phyloP scores from a whole-genome alignment of 2,888 invertebrate genomes.

The Arctia plantaginis region DNA sequence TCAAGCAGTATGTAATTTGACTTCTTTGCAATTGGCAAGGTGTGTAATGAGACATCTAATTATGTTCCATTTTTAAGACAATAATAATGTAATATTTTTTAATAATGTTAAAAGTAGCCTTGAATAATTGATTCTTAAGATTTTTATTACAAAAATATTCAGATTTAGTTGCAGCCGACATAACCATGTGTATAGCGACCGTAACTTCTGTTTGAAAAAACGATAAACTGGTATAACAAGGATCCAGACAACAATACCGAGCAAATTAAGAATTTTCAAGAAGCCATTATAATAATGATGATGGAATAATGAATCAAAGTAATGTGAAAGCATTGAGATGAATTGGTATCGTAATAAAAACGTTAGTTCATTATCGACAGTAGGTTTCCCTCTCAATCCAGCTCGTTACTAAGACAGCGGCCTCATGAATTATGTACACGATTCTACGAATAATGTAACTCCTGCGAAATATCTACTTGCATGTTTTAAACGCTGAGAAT shows the following conservation, averaged over 20 bases:
- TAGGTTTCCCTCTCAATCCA: conserved; percentile 74
- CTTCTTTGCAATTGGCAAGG: too few species aligned
- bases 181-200: background rate
- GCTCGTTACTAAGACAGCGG: conserved; percentile 80
- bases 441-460: conserved; percentile 78
- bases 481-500: conserved; percentile 77
- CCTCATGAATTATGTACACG: conserved; percentile 83
- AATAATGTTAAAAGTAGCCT: background rate
- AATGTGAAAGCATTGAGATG: conserved; percentile 66
- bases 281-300: conserved; percentile 12
- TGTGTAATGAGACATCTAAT: too few species aligned
- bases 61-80: too few species aligned
- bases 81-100: too few species aligned
- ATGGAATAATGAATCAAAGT: conserved; percentile 32
- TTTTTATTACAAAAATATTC: too few species aligned
- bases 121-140: too few species aligned
- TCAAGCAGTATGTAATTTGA: too few species aligned
- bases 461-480: conserved; percentile 76
- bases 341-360: conserved; percentile 72
- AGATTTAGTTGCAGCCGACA: background rate
- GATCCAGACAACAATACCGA: background rate
- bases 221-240: background rate
- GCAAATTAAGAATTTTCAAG: background rate
- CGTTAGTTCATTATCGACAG: conserved; percentile 81
- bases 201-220: background rate